Evolutionary conservation across 2,113 vertebrate genomes (phyloP), one percentile per base, ranked within the genome.

Genomic region (Albula glossodonta): DNA sequence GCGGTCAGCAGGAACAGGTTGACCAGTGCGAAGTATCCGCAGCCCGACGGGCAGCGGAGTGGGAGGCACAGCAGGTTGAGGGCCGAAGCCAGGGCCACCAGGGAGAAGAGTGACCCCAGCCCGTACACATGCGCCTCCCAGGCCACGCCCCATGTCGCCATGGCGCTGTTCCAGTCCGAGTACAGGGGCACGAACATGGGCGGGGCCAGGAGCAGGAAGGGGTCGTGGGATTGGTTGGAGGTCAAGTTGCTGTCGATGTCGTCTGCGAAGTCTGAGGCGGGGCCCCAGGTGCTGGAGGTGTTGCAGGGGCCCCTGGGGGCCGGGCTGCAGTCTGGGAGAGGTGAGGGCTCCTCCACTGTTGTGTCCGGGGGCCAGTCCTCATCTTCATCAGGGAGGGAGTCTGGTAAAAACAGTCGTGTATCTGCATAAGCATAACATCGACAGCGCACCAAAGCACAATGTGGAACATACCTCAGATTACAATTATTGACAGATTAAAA

Each of bases 71-170:
- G 94, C 80, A 98, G 91, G 82, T 96, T 96, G 79, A 97, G 94
- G 0, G 97, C 93, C 0, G 97, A 95, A 48, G 96, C 92, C 81
- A 97, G 52, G 0, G 96, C 95, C 81, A 97, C 93, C 78, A 96
- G 90, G 0, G 94, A 95, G 51, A 97, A 98, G 78, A 96, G 88
- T 0, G 95, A 92, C 5, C 96, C 97, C 4, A 96, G 91, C 1
- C 97, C 97, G 0, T 97, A 97, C 6, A 98, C 93, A 2, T 97
- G 96, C 0, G 94, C 97, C 81, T 98, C 96, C 97, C 97, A 98
- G 41, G 97, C 97, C 85, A 94, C 74, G n/a, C 97, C 97, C 97
- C 97, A 98, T 4, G 92, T 92, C 4, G 96, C 96, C 92, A 95
- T 94, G 87, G 97, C 97, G 17, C 96, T 95, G 89, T 95, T 95